Percentiles rank a stretch among this genome's conserved stretches.
phyloP scores from a whole-genome alignment of 35 echinoderm and acorn worm genomes.

The Heliocidaris tuberculata region DNA sequence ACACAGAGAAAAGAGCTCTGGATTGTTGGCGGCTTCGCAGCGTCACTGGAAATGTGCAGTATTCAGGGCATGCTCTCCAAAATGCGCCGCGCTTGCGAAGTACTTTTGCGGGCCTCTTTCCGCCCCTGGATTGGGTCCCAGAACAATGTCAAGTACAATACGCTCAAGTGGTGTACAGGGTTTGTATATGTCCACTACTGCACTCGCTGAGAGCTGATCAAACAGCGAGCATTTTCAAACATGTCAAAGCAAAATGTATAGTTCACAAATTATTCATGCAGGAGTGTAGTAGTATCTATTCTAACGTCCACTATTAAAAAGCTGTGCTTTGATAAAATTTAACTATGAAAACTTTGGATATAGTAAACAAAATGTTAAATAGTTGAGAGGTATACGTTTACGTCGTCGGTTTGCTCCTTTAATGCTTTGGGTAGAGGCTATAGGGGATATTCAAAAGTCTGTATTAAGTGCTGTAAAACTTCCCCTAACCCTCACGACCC shows the following conservation, averaged over 20 bases:
- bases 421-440: no score
- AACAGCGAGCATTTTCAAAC: background rate
- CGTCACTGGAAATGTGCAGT: background rate
- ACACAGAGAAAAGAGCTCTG: background rate
- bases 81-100: background rate
- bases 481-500: no score
- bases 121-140: background rate
- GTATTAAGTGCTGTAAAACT: no score
- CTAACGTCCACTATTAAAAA: no score
- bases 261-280: background rate
- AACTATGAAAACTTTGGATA: no score
- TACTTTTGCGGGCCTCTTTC: no score
- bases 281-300: background rate
- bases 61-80: background rate
- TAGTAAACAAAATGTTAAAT: no score
- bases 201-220: background rate
- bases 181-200: background rate
- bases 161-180: background rate
- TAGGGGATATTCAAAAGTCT: no score
- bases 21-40: background rate
- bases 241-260: background rate
- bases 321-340: no score
- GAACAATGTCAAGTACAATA: background rate
- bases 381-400: no score
- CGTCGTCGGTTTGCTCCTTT: no score